Percentiles rank a stretch among this genome's conserved stretches.
Conservation (phyloP, 2,797 vertebrate species). For the Erpetoichthys calabaricus region DNA sequence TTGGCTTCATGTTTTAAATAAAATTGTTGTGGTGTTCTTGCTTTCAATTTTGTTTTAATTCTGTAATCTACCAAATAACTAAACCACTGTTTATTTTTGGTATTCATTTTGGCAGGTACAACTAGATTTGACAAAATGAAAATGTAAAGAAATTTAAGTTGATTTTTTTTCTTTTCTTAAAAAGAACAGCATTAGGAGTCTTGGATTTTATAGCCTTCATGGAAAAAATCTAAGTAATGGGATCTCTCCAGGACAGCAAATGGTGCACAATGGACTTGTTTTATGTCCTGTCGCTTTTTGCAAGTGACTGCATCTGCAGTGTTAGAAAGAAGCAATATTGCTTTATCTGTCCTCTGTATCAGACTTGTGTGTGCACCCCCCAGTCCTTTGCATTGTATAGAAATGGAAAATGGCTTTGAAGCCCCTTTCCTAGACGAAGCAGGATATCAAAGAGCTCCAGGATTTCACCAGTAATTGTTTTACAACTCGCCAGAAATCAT, state of each 20-base stretch:
- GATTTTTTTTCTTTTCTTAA: too few species aligned
- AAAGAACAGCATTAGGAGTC: too few species aligned
- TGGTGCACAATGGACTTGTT: neutral
- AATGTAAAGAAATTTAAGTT: too few species aligned
- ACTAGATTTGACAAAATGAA: too few species aligned
- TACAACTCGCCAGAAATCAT: conserved; percentile 69
- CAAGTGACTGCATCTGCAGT: conserved; percentile 9
- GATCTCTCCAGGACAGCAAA: neutral
- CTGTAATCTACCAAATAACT: too few species aligned
- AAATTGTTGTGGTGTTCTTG: too few species aligned
- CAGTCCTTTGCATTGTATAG: conserved; percentile 13
- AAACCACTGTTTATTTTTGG: too few species aligned
- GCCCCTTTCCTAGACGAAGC: conserved; percentile 30
- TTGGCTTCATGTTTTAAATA: too few species aligned
- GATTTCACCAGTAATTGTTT: conserved; percentile 74
- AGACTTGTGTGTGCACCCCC: conserved; percentile 18
- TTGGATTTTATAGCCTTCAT: too few species aligned
- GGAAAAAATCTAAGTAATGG: neutral
- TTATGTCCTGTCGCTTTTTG: conserved; percentile 2
- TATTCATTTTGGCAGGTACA: too few species aligned
- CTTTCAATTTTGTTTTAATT: too few species aligned
- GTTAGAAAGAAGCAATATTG: conserved; percentile 12
- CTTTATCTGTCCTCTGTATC: conserved; percentile 28
- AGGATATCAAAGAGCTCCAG: conserved; percentile 56
- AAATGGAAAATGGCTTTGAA: conserved; percentile 37